These are phyloP conservation scores for human (Homo sapiens) DNA, from an alignment of 2,113 vertebrate genomes.

Conservation along the genomic window DNA sequence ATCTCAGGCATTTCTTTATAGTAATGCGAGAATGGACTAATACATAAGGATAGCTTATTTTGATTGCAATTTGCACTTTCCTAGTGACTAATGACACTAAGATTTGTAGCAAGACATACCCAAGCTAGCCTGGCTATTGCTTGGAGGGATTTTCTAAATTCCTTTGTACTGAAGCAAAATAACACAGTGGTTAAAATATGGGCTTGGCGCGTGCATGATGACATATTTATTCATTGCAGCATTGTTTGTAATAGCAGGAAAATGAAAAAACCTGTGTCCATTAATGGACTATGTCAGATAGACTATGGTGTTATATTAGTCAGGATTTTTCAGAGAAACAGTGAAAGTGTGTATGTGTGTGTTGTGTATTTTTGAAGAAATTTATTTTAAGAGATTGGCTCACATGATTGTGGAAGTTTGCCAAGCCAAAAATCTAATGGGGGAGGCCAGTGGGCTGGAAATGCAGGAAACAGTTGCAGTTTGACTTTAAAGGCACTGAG, in stretches of 20 bases:
- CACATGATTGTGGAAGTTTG: neutral
- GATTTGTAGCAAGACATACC: neutral
- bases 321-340: neutral
- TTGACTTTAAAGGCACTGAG: neutral
- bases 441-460: neutral
- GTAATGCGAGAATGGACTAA: too few relatives aligned
- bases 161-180: constrained; percentile 19
- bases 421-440: neutral
- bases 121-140: neutral
- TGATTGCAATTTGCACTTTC: neutral
- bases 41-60: neutral
- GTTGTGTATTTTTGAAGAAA: neutral
- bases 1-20: too few relatives aligned
- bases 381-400: neutral
- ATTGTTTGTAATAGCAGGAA: neutral
- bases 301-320: neutral
- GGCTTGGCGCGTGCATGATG: neutral
- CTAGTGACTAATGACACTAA: neutral
- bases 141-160: constrained; percentile 1
- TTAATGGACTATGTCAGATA: neutral
- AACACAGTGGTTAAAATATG: neutral
- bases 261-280: neutral
- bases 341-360: neutral
- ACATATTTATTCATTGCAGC: neutral
- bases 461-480: neutral